Conservation (phyloP, 2,888 invertebrate species). For the Polydrusus cervinus region DNA sequence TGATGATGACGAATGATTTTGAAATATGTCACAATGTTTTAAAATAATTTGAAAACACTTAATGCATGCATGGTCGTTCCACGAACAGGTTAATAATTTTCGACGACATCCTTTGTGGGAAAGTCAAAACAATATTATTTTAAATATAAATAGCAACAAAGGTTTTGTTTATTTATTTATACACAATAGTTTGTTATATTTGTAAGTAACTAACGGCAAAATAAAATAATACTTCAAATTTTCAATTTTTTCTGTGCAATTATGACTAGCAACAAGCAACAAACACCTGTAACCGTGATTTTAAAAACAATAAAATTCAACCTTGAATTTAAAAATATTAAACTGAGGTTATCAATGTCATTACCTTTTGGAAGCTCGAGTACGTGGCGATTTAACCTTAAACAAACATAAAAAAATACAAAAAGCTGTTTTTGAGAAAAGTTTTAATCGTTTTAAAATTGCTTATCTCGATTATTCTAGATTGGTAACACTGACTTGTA, state of each 20-base stretch:
- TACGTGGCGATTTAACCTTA: constrained; percentile 11
- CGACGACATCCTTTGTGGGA: constrained; percentile 1
- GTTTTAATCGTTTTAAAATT: not conserved
- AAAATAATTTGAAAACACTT: not conserved
- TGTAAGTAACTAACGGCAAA: too few species aligned
- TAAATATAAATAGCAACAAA: constrained; percentile 1
- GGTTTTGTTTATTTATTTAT: not conserved
- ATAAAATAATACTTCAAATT: too few species aligned
- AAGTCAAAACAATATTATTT: not conserved
- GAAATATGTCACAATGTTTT: not conserved
- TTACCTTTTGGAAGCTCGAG: constrained; percentile 23
- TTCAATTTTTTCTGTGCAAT: too few species aligned
- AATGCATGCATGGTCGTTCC: not conserved
- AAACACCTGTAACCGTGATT: constrained; percentile 20
- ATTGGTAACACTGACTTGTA: too few species aligned
- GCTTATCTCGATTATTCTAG: not conserved
- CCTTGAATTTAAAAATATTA: constrained; percentile 28
- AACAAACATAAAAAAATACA: not conserved
- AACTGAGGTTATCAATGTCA: constrained; percentile 29
- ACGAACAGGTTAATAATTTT: not conserved
- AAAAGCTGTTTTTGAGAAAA: not conserved
- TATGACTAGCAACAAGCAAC: too few species aligned
- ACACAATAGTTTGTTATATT: too few species aligned
- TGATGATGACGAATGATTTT: not conserved
- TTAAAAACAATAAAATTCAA: constrained; percentile 24